phyloP scores from a whole-genome alignment of 2,888 invertebrate genomes.

The Sarcophaga rosellei region DNA sequence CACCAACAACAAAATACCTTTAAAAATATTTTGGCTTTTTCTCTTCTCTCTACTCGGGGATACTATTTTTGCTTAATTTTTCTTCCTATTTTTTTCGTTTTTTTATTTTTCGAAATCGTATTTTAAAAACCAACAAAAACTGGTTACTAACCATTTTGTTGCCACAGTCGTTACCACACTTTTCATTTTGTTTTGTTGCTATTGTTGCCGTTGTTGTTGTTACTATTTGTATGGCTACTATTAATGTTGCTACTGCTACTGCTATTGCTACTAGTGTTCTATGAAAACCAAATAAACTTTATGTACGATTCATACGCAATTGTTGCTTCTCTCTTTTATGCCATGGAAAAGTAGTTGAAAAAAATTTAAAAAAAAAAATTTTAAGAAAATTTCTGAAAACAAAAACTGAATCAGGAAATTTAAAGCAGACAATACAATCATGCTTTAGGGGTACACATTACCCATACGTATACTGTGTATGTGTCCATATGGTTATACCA shows the following conservation, averaged over 20 bases:
- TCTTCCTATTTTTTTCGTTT: not conserved
- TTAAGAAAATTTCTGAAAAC: not conserved
- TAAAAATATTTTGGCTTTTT: constrained; percentile 53
- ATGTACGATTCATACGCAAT: constrained; percentile 49
- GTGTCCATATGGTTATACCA: not conserved
- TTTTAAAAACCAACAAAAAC: constrained; percentile 52
- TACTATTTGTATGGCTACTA: constrained; percentile 39
- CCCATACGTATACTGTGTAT: not conserved
- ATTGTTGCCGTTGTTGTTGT: constrained; percentile 39
- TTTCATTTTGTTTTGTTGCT: constrained; percentile 44
- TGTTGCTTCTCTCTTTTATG: constrained; percentile 36
- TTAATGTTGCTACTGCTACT: constrained; percentile 39
- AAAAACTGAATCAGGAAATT: constrained; percentile 38
- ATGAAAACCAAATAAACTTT: constrained; percentile 51
- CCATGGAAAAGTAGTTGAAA: no score
- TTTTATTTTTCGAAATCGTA: not conserved
- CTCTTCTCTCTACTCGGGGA: not conserved
- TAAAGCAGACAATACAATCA: constrained; percentile 59
- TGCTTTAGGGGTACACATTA: constrained; percentile 41
- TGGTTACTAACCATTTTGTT: constrained; percentile 63
- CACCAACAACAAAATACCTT: constrained; percentile 55
- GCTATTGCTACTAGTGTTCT: constrained; percentile 32
- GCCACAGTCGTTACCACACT: constrained; percentile 65
- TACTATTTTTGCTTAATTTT: constrained; percentile 15
- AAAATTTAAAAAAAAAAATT: not conserved